Percentiles rank a stretch among this genome's conserved stretches.
Conservation (phyloP, 2,797 vertebrate species). For the Chrosomus eos region DNA sequence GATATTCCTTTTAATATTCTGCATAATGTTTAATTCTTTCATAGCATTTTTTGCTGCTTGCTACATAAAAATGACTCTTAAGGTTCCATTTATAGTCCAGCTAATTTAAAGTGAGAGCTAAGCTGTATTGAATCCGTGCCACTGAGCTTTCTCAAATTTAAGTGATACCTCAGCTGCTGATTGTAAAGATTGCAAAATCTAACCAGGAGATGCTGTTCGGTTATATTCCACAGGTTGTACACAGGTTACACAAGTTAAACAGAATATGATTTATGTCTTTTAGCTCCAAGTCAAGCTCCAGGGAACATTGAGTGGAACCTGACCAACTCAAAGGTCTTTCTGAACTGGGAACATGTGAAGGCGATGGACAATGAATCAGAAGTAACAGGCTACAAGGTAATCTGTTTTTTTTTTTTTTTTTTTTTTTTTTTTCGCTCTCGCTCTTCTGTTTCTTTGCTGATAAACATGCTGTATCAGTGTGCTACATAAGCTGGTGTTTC, state of each 20-base stretch:
- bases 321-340: constrained; percentile 87
- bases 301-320: constrained; percentile 88
- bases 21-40: neutral
- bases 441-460: constrained; percentile 34
- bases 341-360: constrained; percentile 90
- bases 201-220: neutral
- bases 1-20: neutral
- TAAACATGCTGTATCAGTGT: constrained; percentile 34
- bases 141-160: neutral
- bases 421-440: neutral
- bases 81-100: neutral
- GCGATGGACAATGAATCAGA: constrained; percentile 90
- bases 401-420: constrained; percentile 45
- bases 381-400: constrained; percentile 90
- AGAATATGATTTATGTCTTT: constrained; percentile 64
- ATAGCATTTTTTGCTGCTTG: neutral
- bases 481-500: constrained; percentile 19
- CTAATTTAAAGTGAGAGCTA: neutral
- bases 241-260: constrained; percentile 9
- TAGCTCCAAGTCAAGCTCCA: constrained; percentile 86
- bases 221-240: neutral
- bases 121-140: neutral
- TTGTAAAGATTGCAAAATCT: neutral
- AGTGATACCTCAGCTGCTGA: constrained; percentile 6
- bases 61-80: neutral